Evolutionary conservation across 1,140 invertebrate genomes (phyloP).

Genomic region (Drosophila guanche): DNA sequence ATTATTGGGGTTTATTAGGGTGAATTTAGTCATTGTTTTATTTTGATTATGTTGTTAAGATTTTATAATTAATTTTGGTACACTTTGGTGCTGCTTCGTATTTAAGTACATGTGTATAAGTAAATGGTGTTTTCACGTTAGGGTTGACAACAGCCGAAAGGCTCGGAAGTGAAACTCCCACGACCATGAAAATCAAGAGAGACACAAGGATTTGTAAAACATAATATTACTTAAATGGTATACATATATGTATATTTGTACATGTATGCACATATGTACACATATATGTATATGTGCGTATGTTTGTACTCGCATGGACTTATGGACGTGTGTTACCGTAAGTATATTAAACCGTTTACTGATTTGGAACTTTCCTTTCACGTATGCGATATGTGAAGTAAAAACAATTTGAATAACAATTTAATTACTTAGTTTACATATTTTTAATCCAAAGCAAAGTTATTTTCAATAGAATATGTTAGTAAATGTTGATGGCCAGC

Average conservation of each 20-base stretch:
- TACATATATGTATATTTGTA: neutral
- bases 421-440: slow-evolving; percentile 9
- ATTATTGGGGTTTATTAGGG: neutral
- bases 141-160: too few species aligned
- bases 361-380: neutral
- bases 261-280: neutral
- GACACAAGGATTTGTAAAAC: neutral
- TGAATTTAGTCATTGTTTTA: neutral
- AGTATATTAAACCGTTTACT: too few species aligned
- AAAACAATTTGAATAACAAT: slow-evolving; percentile 6
- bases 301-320: too few species aligned
- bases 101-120: slow-evolving; percentile 18
- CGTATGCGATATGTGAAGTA: neutral
- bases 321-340: too few species aligned
- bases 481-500: slow-evolving; percentile 34
- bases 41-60: neutral
- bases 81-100: slow-evolving; percentile 6
- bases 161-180: neutral
- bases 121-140: neutral
- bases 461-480: slow-evolving; percentile 21
- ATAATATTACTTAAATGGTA: too few species aligned
- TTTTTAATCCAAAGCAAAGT: slow-evolving; percentile 13
- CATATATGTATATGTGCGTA: too few species aligned
- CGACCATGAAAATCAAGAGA: slow-evolving; percentile 6
- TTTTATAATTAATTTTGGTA: slow-evolving; percentile 6